Evolutionary conservation across 2,888 invertebrate genomes (phyloP), one percentile per base, ranked within the genome.

Genomic region (Scaptomyza tumidula): DNA sequence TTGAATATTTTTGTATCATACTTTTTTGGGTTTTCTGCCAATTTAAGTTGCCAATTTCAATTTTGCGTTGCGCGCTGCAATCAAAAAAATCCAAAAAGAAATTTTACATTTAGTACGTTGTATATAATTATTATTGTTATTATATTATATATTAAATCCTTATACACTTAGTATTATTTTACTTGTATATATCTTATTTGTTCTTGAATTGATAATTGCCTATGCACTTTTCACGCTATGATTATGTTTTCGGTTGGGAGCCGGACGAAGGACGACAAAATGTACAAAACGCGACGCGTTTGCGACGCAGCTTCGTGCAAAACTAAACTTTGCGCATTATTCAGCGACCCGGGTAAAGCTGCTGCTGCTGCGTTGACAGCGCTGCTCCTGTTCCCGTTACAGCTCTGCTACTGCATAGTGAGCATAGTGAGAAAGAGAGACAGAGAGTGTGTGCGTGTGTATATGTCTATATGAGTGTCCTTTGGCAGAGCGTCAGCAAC

Each of bases 261-360:
- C 44, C 54, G 31, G 19, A 50, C 10, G 5, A 39, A 52, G 41
- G 37, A 61, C 48, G 59, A 56, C 56, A n/a, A 50, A 49, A 44
- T 39, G 5, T 41, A 41, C 16, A 52, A 31, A 52, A 71, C 68
- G 76, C 78, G 81, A 75, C 75, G 80, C 78, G 88, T 50, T 78
- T 80, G 85, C 85, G 71, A 72, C 80, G 87, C 85, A 78, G 82
- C 77, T 76, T 73, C 75, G 76, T 83, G 85, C 79, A 80, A 87
- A 85, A 87, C 86, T 80, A 89, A 89, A 89, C 88, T 90, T 82
- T 89, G 90, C 89, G 89, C 90, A 89, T 88, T 88, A 82, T 82
- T 80, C 86, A 80, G 75, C 77, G 84, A 73, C 82, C 82, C 86
- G 82, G 82, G 82, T 86, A 82, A 83, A 82, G 82, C 82, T 27